phyloP scores from a whole-genome alignment of 2,888 invertebrate genomes.

The Liposcelis brunnea region DNA sequence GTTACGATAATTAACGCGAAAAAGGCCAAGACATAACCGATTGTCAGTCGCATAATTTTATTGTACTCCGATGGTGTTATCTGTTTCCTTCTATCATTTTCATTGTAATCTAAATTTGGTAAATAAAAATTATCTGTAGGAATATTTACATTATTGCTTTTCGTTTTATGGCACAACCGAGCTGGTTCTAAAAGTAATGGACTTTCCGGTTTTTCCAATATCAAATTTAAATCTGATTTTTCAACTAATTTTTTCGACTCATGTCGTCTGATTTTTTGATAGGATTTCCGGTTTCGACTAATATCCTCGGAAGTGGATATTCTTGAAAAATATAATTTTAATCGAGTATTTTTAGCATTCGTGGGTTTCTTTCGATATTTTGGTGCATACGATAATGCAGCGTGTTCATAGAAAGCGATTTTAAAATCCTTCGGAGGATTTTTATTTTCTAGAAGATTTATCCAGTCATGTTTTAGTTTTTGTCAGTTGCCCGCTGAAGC shows the following conservation, averaged over 20 bases:
- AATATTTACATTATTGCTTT: conserved; percentile 14
- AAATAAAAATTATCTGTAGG: background rate
- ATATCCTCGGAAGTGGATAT: too few species aligned
- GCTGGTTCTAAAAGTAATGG: conserved; percentile 32
- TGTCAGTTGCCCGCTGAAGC: too few species aligned
- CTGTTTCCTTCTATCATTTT: conserved; percentile 21
- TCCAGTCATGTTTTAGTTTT: too few species aligned
- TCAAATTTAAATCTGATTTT: conserved; percentile 12
- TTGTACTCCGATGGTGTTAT: conserved; percentile 26
- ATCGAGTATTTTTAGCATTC: too few species aligned
- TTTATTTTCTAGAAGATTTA: too few species aligned
- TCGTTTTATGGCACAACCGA: conserved; percentile 31
- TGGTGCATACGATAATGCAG: too few species aligned
- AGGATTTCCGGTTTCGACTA: too few species aligned
- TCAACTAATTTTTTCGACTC: conserved; percentile 19
- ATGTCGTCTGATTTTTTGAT: too few species aligned
- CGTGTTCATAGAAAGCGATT: too few species aligned
- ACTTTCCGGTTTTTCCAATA: conserved; percentile 18
- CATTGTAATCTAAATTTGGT: conserved; percentile 12
- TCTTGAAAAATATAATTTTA: conserved; percentile 16
- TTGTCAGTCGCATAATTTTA: conserved; percentile 33
- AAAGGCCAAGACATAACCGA: conserved; percentile 37
- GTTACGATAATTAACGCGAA: conserved; percentile 33
- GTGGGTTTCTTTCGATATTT: too few species aligned
- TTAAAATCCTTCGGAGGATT: too few species aligned